These are phyloP conservation scores for Batillaria attramentaria DNA, from an alignment of 1,140 invertebrate species.

Conservation along the genomic window DNA sequence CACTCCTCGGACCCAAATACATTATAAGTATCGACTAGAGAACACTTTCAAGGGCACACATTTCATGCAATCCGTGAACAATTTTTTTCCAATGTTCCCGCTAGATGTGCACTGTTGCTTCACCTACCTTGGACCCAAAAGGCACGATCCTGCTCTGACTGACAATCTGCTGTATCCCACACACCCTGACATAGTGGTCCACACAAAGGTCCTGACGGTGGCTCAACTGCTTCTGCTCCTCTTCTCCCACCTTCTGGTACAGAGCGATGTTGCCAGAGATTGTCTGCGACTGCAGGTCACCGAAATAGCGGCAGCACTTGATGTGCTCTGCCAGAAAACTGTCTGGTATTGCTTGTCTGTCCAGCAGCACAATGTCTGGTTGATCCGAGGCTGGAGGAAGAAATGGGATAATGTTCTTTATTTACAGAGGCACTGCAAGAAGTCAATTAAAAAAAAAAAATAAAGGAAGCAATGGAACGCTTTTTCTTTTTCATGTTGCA, in stretches of 20 bases:
- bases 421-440: constrained; percentile 9
- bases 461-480: not conserved
- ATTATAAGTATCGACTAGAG: too few species aligned
- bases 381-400: not conserved
- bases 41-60: too few species aligned
- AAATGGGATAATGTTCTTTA: constrained; percentile 1
- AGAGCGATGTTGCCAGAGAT: constrained; percentile 57
- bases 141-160: constrained; percentile 25
- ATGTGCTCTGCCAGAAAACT: constrained; percentile 81
- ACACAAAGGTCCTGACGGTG: constrained; percentile 44
- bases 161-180: constrained; percentile 32
- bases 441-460: not conserved
- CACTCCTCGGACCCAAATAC: too few species aligned
- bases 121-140: not conserved
- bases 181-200: constrained; percentile 36
- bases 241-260: constrained; percentile 34
- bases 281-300: constrained; percentile 52
- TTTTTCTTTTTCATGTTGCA: not conserved
- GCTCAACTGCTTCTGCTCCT: constrained; percentile 10
- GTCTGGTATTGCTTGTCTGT: constrained; percentile 76
- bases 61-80: too few species aligned
- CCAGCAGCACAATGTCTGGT: constrained; percentile 75
- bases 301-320: constrained; percentile 72
- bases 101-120: too few species aligned
- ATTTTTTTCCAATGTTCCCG: too few species aligned